Conservation (phyloP, 92 coral and sea anemone genomes). For the Meandrina meandrites region DNA sequence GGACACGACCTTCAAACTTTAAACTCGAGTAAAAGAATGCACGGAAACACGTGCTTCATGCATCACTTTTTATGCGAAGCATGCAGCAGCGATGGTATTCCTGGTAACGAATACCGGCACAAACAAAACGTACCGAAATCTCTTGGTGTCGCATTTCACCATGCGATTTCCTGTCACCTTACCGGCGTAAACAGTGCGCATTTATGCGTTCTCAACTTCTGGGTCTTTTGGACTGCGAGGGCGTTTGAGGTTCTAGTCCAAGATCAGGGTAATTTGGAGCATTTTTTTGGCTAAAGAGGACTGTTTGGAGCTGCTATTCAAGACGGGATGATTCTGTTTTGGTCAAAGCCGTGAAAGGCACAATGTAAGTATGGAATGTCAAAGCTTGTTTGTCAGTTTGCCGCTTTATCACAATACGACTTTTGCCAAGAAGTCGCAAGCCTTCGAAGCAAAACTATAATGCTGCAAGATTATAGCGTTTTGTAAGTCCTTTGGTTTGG, state of each 20-base stretch:
- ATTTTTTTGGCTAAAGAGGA: neutral
- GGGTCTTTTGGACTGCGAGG: neutral
- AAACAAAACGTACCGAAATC: neutral
- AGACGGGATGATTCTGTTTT: neutral
- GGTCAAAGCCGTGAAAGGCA: neutral
- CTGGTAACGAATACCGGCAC: neutral
- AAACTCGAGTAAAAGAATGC: neutral
- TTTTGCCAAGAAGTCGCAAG: neutral
- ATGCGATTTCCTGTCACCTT: neutral
- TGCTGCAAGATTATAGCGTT: neutral
- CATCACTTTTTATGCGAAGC: neutral
- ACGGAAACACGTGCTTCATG: neutral
- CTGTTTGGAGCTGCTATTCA: neutral
- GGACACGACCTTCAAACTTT: neutral
- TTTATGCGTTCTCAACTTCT: no score
- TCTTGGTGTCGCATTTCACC: neutral
- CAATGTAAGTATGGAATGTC: neutral
- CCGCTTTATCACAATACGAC: neutral
- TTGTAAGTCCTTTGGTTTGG: neutral
- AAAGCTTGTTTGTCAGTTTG: neutral
- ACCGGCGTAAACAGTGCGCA: neutral
- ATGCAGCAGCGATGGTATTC: neutral
- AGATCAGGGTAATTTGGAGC: neutral
- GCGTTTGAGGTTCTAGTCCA: neutral
- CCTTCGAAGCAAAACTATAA: neutral